phyloP scores from a whole-genome alignment of 2,797 vertebrate genomes.

The Amphiprion clarkii region DNA sequence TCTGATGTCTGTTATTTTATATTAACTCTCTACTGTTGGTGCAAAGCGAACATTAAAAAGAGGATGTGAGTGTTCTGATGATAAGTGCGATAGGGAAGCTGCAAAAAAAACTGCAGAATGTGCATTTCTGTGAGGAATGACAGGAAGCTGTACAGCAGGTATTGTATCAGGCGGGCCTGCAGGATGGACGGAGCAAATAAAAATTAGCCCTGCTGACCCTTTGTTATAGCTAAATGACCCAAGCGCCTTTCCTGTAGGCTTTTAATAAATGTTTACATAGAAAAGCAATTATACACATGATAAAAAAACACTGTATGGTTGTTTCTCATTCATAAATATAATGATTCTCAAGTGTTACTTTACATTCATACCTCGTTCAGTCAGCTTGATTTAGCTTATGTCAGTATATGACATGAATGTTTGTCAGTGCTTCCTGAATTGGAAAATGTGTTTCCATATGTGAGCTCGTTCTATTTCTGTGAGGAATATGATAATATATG shows the following conservation, averaged over 20 bases:
- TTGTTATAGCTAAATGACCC: not conserved
- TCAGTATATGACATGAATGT: not conserved
- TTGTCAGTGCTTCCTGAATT: not conserved
- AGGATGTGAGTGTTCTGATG: conserved; percentile 43
- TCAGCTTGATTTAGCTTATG: not conserved
- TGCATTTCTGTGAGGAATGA: conserved; percentile 67
- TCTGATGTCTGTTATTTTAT: conserved; percentile 10
- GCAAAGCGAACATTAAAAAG: conserved; percentile 39
- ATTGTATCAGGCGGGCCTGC: conserved; percentile 58
- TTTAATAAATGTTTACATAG: not conserved
- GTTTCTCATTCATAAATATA: not conserved
- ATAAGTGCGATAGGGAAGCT: conserved; percentile 31
- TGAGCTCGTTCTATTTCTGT: not conserved
- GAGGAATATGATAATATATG: not conserved
- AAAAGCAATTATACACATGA: not conserved
- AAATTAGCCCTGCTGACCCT: conserved; percentile 23
- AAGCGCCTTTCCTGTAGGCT: conserved; percentile 27
- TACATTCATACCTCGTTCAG: not conserved
- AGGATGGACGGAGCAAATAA: conserved; percentile 54
- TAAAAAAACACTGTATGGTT: not conserved
- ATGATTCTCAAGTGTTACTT: not conserved
- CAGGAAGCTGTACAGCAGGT: conserved; percentile 62
- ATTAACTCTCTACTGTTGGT: conserved; percentile 23
- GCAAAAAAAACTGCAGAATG: conserved; percentile 56
- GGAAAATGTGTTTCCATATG: not conserved